Percentiles rank a stretch among this genome's conserved stretches.
Conservation (phyloP, 2,113 vertebrate genomes). For the Indri indri region DNA sequence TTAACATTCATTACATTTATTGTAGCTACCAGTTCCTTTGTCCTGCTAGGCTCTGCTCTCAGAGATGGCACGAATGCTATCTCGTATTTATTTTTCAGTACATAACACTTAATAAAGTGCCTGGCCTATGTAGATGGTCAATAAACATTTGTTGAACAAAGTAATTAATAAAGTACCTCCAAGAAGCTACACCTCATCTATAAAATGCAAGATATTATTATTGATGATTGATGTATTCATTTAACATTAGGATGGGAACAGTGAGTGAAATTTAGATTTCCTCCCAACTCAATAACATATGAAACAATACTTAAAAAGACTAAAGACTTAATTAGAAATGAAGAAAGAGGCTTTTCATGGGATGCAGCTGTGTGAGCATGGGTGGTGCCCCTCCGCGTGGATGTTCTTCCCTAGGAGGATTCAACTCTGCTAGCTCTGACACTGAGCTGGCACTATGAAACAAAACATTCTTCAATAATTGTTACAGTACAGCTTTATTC, state of each 20-base stretch:
- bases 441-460: background rate
- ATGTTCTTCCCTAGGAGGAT: background rate
- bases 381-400: too few species aligned
- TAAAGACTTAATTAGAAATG: background rate
- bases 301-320: background rate
- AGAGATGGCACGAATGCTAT: background rate
- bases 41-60: background rate
- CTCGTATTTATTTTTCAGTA: background rate
- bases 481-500: background rate
- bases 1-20: background rate
- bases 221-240: background rate
- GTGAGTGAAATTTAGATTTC: background rate
- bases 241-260: background rate
- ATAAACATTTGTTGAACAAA: constrained; percentile 26
- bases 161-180: background rate
- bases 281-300: background rate
- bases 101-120: background rate
- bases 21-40: background rate
- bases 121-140: background rate
- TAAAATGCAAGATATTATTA: background rate
- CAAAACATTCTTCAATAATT: background rate
- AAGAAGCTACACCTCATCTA: background rate
- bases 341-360: background rate
- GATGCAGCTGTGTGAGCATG: background rate
- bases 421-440: background rate